Conservation (phyloP, 2,797 vertebrate genomes). For the Sebastes matsubarae region DNA sequence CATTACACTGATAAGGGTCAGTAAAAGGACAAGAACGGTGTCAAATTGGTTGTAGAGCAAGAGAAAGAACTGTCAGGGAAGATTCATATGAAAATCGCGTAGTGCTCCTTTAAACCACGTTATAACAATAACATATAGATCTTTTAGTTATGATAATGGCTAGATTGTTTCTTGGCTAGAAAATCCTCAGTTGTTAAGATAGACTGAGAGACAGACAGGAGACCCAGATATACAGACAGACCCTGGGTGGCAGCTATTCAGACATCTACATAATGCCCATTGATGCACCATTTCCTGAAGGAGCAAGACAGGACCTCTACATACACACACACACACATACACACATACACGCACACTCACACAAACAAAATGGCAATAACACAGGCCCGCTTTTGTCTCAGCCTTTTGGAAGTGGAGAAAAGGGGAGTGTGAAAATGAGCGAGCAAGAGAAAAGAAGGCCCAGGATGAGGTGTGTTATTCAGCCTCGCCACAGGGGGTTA, state of each 20-base stretch:
- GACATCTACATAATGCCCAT: constrained; percentile 72
- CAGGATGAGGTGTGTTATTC: constrained; percentile 86
- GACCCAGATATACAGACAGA: constrained; percentile 42
- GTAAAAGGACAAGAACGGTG: background rate
- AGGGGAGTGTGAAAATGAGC: constrained; percentile 78
- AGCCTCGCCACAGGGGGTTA: constrained; percentile 83
- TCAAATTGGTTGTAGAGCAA: background rate
- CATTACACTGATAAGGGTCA: background rate
- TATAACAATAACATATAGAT: background rate
- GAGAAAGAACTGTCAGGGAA: background rate
- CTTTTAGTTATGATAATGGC: background rate
- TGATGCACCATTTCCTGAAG: constrained; percentile 72
- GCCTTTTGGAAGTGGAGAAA: constrained; percentile 74
- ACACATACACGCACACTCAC: constrained; percentile 2
- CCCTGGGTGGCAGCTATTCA: constrained; percentile 67
- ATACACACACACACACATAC: constrained; percentile 11
- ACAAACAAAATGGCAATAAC: constrained; percentile 67
- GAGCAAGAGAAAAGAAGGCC: constrained; percentile 72
- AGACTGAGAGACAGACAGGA: constrained; percentile 23
- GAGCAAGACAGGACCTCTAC: constrained; percentile 47
- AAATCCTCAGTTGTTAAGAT: constrained; percentile 22
- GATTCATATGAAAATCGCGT: background rate
- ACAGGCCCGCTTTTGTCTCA: constrained; percentile 77
- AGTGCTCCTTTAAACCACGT: background rate
- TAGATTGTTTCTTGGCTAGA: constrained; percentile 8